Evolutionary conservation across 1,140 invertebrate species (phyloP).

Genomic region (Neocloeon triangulifer): DNA sequence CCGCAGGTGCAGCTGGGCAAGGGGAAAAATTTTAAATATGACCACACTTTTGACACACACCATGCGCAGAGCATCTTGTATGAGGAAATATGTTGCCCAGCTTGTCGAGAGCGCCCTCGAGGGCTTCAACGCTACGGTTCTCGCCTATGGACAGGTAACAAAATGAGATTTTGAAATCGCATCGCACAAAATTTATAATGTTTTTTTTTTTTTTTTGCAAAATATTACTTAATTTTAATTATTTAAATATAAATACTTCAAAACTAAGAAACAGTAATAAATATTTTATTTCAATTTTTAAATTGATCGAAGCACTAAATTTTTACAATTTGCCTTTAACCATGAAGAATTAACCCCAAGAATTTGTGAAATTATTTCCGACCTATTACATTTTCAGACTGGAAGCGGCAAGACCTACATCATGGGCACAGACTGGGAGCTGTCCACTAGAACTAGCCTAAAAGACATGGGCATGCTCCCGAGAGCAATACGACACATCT

Average conservation of each 20-base stretch:
- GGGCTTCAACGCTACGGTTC: constrained; percentile 84
- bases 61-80: constrained; percentile 55
- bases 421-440: constrained; percentile 95
- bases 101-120: constrained; percentile 74
- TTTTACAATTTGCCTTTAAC: constrained; percentile 6
- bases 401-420: constrained; percentile 95
- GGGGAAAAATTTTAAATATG: constrained; percentile 92
- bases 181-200: too few species aligned
- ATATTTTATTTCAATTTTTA: too few species aligned
- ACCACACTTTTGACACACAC: constrained; percentile 75
- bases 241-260: too few species aligned
- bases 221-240: too few species aligned
- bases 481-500: constrained; percentile 75
- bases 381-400: constrained; percentile 39
- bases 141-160: constrained; percentile 80
- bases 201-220: too few species aligned
- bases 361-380: neutral
- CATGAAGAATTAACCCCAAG: neutral
- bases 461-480: constrained; percentile 77
- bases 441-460: constrained; percentile 41
- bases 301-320: too few species aligned
- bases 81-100: constrained; percentile 54
- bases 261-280: too few species aligned
- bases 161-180: too few species aligned
- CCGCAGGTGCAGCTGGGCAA: constrained; percentile 81